Evolutionary conservation across 2,888 invertebrate species (phyloP), one percentile per base, ranked within the genome.

Genomic region (Lycia hirtaria): DNA sequence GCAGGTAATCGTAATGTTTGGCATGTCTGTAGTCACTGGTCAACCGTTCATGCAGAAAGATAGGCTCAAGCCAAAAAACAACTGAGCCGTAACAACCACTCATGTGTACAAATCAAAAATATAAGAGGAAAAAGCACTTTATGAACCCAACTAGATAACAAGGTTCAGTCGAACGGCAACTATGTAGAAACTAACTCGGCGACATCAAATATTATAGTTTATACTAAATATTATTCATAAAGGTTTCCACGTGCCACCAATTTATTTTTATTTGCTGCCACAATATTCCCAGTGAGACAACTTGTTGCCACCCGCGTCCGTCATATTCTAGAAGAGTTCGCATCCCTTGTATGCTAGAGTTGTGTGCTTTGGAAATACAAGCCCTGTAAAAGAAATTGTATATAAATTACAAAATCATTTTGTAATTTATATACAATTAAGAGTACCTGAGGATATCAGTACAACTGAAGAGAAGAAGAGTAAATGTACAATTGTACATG

Each of bases 301-400:
- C 74, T 78, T 71, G 75, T 80, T 76, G 74, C 67, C 57, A 69
- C 59, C 59, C 67, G 54, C 65, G 60, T 63, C 49, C 59, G 40
- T 64, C 56, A 53, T 59, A 57, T 59, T 44, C 44, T 48, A 53
- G 35, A 45, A 35, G 35, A 56, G 33, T 57, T 54, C 44, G 47
- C 60, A 60, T 62, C 62, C 57, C 56, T 41, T 22, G 56, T 57
- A 54, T 33, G 19, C 52, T 60, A 32, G 14, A 43, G 44, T 22
- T 19, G 14, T 53, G 47, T 56, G n/a, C 52, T 47, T 15, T 14
- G 2, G 4, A 41, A 20, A 9, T 30, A 57, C 57, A 52, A 52
- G 43, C 17, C 7, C 15, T 26, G 35, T 38, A n/a, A 37, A 15
- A 22, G 12, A 17, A 15, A 19, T 22, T 9, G 12, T 10, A 26